Evolutionary conservation across 1,140 invertebrate species (phyloP), one percentile per base, ranked within the genome.

Genomic region (Drosophila nigrodunni): DNA sequence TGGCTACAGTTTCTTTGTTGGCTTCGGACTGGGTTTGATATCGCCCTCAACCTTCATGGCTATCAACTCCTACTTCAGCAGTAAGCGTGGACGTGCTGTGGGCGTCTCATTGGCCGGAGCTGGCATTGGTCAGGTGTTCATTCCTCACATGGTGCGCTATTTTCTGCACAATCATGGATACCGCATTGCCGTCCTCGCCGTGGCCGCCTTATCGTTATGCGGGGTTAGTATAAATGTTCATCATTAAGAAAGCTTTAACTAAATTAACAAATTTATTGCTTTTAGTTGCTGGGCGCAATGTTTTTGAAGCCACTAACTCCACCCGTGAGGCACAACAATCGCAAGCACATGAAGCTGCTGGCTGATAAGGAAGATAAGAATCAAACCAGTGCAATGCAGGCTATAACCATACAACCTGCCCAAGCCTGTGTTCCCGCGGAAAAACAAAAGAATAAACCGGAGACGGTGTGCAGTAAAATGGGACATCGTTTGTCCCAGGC

Each of bases 41-140:
- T 94, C 95, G 72, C 94, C 95, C n/a, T 94, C 95, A 2, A 94
- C 94, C n/a, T 95, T 95, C 79, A 93, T 96, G 59, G 95, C 96
- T 3, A 93, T 96, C 4, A 96, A 96, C 82, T 94, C 95, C 0
- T 97, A 96, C 82, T 97, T 97, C 72, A 94, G 92, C 41, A 93
- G 93, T 64, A 95, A 94, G 86, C 94, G 96, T 57, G 95, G 94
- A 44, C 92, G 94, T 30, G 96, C 96, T 1, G 95, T 96, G 52
- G 95, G 96, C 7, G 85, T 96, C 2, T 94, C 95, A 0, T 94
- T 96, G 92, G 95, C 95, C 1, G 93, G 96, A 10, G 96, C 95
- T 39, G 96, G 95, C 15, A 76, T 96, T 1, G 96, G 96, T 6
- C 96, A 96, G 77, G 95, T 96, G 76, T 74, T 96, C 5, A 95